Evolutionary conservation across 2,113 vertebrate species (phyloP).

Genomic region (Bos indicus): DNA sequence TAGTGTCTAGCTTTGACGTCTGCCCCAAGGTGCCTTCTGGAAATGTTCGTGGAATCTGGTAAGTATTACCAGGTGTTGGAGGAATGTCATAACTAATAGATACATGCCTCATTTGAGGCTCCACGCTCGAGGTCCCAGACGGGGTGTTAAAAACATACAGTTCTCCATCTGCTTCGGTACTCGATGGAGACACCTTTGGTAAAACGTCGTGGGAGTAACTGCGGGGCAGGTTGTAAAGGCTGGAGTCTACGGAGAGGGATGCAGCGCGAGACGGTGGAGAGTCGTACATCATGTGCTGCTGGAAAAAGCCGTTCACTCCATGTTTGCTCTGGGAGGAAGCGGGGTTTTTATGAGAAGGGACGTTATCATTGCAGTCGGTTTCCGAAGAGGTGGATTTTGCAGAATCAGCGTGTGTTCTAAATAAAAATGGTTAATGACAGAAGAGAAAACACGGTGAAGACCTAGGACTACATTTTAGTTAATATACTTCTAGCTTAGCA

Average conservation of each 20-base stretch:
- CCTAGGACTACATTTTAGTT: background rate
- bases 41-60: slow-evolving; percentile 92
- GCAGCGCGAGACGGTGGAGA: slow-evolving; percentile 87
- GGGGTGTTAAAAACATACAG: slow-evolving; percentile 90
- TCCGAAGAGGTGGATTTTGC: slow-evolving; percentile 94
- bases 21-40: slow-evolving; percentile 81
- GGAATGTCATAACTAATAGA: slow-evolving; percentile 97
- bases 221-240: slow-evolving; percentile 92
- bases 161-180: slow-evolving; percentile 86
- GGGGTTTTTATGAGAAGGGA: slow-evolving; percentile 89
- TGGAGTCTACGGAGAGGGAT: slow-evolving; percentile 84
- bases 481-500: background rate
- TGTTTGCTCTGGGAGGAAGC: slow-evolving; percentile 84
- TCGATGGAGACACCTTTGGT: slow-evolving; percentile 85
- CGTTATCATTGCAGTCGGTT: slow-evolving; percentile 98
- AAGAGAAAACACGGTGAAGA: background rate
- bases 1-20: slow-evolving; percentile 81
- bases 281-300: slow-evolving; percentile 88
- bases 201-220: slow-evolving; percentile 96
- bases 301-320: slow-evolving; percentile 92
- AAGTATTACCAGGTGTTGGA: slow-evolving; percentile 91
- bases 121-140: slow-evolving; percentile 83
- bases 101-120: slow-evolving; percentile 89
- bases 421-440: slow-evolving; percentile 36
- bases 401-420: slow-evolving; percentile 87